Evolutionary conservation across 2,113 vertebrate species (phyloP).

Genomic region (Hypocryptadius cinnamomeus): DNA sequence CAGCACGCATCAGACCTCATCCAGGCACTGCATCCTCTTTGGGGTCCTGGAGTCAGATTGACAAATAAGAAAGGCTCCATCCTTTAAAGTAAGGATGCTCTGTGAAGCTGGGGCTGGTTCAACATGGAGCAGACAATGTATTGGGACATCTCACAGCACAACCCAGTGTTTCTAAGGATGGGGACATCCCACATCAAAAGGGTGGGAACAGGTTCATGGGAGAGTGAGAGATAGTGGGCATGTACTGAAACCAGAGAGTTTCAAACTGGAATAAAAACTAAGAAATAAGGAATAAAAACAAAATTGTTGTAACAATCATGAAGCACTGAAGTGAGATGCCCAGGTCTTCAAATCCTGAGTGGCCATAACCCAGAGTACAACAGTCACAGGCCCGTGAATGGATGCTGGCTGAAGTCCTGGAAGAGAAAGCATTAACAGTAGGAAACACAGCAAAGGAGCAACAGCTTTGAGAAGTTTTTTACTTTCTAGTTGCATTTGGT

Average conservation of each 20-base stretch:
- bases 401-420: background rate
- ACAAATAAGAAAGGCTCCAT: background rate
- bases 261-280: background rate
- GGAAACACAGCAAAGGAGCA: background rate
- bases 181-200: background rate
- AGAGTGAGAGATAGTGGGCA: background rate
- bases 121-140: background rate
- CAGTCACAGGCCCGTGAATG: rapidly evolving
- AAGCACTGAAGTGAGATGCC: background rate
- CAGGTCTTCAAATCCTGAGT: background rate
- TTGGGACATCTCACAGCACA: background rate
- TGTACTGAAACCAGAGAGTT: background rate
- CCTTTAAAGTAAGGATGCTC: background rate
- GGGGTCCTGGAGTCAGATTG: background rate
- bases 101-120: background rate
- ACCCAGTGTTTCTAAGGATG: background rate
- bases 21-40: rapidly evolving
- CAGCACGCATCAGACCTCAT: background rate
- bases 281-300: background rate
- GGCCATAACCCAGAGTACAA: background rate
- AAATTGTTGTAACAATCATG: background rate
- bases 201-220: background rate
- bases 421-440: background rate
- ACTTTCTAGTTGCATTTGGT: background rate
- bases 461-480: background rate